Base-by-base conservation (phyloP, 2,797 vertebrate genomes). In the Mus spretus region DNA sequence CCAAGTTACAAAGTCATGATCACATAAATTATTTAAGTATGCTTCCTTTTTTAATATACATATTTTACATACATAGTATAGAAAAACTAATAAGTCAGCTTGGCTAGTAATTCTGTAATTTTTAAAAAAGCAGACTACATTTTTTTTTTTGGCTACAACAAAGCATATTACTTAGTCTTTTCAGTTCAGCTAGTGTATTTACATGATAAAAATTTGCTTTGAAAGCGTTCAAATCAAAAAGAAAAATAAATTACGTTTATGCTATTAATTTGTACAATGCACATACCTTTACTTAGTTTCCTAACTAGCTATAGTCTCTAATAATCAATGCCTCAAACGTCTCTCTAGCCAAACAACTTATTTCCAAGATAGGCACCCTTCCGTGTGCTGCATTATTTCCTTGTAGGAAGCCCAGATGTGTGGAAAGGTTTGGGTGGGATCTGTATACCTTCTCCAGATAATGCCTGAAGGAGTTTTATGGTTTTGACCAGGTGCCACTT, bases 1-100 rank as follows among this genome's bases (percentile, higher is more conserved):
- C 97, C 82, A 96, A 97, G 96, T 97, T 82, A 92, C 97, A 97
- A 98, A 95, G 95, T 96, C 74, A 95, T 86, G 90, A 96, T 93
- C 91, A 97, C 88, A 74, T 97, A 97, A 97, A 90, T 96, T 94
- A 96, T 79, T 57, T 96, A 94, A 85, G 34, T 80, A 85, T 34
- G 37, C 74, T 92, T 85, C 44, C 12, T 31, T 55, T 55, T 81
- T 59, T 55, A 94, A 90, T 96, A 95, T 97, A 95, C 91, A 97
- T 44, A 57, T 93, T 93, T 89, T 97, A 97, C 82, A 94, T 24
- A 97, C 94, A 97, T 20, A 89, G 78, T 84, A 96, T 84, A 97
- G 97, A 98, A 98, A 98, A 89, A 75, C 84, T 91, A 95, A 7
- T 67, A 83, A 87, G 67, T 96, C 37, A 89, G 81, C 92, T 77